These are phyloP conservation scores for Noctua pronuba DNA, from an alignment of 2,888 invertebrate species.

Conservation along the genomic window DNA sequence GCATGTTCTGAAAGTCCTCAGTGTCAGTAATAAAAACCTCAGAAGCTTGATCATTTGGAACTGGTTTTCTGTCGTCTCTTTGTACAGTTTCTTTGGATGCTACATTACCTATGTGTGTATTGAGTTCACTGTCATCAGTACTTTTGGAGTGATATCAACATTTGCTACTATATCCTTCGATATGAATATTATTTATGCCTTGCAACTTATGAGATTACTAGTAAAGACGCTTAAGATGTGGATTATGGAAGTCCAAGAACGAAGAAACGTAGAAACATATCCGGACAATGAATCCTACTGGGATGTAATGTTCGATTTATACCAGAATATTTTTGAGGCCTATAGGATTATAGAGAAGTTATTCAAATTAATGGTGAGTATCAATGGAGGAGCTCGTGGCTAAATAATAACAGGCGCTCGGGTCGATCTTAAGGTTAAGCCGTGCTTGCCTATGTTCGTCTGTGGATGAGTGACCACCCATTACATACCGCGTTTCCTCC, in stretches of 20 bases:
- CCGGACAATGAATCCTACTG: constrained; percentile 1
- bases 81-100: constrained; percentile 4
- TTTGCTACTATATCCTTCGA: constrained; percentile 18
- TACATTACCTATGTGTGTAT: constrained; percentile 4
- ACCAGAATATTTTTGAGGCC: constrained; percentile 20
- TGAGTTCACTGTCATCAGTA: background rate
- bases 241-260: constrained; percentile 22
- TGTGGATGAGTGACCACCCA: too few relatives aligned
- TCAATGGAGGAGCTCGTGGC: too few relatives aligned
- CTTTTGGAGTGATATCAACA: background rate
- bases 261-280: background rate
- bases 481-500: too few relatives aligned
- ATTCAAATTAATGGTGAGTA: constrained; percentile 27
- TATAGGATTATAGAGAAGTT: constrained; percentile 25
- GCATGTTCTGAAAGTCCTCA: background rate
- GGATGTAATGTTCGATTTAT: constrained; percentile 21
- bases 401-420: too few relatives aligned
- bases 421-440: too few relatives aligned
- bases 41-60: constrained; percentile 22
- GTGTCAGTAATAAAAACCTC: background rate
- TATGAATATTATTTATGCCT: constrained; percentile 38
- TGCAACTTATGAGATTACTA: constrained; percentile 19
- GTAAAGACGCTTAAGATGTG: constrained; percentile 9
- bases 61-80: constrained; percentile 19
- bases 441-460: too few relatives aligned